Percentiles rank a stretch among this genome's conserved stretches.
Conservation (phyloP, 2,888 invertebrate species). For the Lycocerus yunnanus region DNA sequence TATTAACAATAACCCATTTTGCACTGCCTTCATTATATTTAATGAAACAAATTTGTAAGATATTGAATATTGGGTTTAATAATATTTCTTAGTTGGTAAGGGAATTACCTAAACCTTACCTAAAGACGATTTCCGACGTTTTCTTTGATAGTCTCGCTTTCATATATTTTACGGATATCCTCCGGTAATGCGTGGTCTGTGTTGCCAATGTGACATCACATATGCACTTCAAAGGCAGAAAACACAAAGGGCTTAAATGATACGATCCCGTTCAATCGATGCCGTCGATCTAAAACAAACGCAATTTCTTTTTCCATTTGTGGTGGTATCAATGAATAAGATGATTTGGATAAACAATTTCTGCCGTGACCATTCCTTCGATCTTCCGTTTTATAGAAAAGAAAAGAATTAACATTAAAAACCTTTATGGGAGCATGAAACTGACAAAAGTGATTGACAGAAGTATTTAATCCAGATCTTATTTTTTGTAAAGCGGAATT, state of each 20-base stretch:
- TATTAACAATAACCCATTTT: constrained; percentile 32
- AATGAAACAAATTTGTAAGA: constrained; percentile 11
- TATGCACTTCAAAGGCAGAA: constrained; percentile 36
- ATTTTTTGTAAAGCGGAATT: constrained; percentile 23
- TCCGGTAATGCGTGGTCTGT: constrained; percentile 38
- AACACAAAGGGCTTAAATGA: constrained; percentile 45
- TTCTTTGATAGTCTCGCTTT: constrained; percentile 37
- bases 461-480: constrained; percentile 26
- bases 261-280: constrained; percentile 33
- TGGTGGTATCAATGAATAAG: constrained; percentile 24
- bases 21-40: not conserved
- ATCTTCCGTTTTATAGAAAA: not conserved
- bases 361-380: not conserved
- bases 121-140: constrained; percentile 37
- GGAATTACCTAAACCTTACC: constrained; percentile 20
- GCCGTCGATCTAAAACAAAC: constrained; percentile 33
- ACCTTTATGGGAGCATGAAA: constrained; percentile 22
- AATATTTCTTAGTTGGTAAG: constrained; percentile 6
- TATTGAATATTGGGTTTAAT: constrained; percentile 18
- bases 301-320: constrained; percentile 36
- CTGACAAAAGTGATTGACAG: constrained; percentile 28
- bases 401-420: constrained; percentile 14
- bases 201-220: constrained; percentile 39
- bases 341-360: not conserved
- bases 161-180: constrained; percentile 36